These are phyloP conservation scores for Chiloscyllium plagiosum DNA, from an alignment of 2,113 vertebrate genomes.

Conservation along the genomic window DNA sequence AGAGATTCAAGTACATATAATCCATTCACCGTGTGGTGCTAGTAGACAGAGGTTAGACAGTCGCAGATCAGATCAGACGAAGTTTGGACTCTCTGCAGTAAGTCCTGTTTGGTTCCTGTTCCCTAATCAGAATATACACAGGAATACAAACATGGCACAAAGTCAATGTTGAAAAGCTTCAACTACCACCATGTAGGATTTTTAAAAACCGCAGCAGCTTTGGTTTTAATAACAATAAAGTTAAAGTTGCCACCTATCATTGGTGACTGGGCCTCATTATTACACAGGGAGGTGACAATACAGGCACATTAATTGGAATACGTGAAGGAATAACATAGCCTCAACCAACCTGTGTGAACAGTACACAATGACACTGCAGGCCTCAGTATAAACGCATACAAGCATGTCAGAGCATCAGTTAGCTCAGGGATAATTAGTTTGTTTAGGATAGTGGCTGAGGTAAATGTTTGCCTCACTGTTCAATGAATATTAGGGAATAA, in stretches of 20 bases:
- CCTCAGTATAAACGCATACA: background rate
- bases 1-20: background rate
- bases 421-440: background rate
- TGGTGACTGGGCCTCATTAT: background rate
- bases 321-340: background rate
- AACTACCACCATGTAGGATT: too few relatives aligned
- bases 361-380: background rate
- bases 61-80: background rate
- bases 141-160: background rate
- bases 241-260: background rate
- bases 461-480: background rate
- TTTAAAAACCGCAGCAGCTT: background rate
- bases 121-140: background rate
- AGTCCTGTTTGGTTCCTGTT: background rate
- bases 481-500: background rate
- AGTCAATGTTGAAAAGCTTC: slow-evolving; percentile 3
- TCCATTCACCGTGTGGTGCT: background rate
- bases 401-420: background rate
- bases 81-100: background rate
- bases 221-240: background rate
- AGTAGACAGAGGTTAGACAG: background rate
- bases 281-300: background rate
- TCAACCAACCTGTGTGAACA: background rate
- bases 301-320: background rate
- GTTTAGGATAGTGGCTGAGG: background rate